Conservation (phyloP, 2,797 vertebrate species). For the Periparus ater region DNA sequence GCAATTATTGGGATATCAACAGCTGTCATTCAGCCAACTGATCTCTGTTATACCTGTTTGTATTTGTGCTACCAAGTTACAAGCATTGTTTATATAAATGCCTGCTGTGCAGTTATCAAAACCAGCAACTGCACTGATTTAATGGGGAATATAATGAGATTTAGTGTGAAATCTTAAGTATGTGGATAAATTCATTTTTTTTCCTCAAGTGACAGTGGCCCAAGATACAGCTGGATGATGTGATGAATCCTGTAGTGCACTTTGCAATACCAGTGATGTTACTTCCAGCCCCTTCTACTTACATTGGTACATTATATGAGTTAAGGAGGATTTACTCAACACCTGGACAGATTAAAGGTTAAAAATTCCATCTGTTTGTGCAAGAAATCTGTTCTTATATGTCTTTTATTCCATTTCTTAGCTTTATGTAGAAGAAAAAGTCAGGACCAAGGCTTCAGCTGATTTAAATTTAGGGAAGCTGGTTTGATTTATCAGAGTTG, state of each 20-base stretch:
- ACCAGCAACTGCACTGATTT: background rate
- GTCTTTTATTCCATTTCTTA: background rate
- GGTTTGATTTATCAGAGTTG: background rate
- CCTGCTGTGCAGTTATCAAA: background rate
- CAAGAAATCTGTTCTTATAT: background rate
- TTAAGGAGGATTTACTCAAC: background rate
- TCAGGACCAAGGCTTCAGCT: background rate
- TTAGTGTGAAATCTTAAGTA: background rate
- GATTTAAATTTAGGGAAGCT: background rate
- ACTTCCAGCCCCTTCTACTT: background rate
- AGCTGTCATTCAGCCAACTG: background rate
- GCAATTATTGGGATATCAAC: background rate
- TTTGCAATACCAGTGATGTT: background rate
- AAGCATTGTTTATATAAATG: background rate
- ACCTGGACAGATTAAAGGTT: background rate
- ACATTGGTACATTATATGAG: background rate
- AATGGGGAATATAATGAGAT: background rate
- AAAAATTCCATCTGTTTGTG: background rate
- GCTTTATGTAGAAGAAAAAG: background rate
- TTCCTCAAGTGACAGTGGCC: background rate
- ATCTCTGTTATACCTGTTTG: background rate
- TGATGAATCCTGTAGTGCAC: background rate
- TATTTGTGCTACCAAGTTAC: background rate
- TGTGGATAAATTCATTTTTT: background rate
- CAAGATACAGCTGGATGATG: background rate